phyloP scores from a whole-genome alignment of 1,140 invertebrate species.

The Hirudo medicinalis region DNA sequence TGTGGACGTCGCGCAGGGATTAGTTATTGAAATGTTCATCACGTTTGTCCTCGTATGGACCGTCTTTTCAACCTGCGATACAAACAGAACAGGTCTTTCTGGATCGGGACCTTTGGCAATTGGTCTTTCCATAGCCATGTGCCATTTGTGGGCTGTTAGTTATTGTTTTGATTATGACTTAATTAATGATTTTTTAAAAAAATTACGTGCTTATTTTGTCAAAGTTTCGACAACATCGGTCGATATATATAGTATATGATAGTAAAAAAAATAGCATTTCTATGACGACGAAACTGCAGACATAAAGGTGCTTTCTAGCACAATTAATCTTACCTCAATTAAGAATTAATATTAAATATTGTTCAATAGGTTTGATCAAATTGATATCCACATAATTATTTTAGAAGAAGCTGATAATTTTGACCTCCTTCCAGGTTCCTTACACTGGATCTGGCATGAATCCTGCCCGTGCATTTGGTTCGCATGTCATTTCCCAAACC shows the following conservation, averaged over 20 bases:
- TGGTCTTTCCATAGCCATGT: constrained; percentile 55
- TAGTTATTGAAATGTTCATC: constrained; percentile 68
- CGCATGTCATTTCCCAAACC: constrained; percentile 48
- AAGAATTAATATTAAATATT: too few relatives aligned
- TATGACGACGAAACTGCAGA: too few relatives aligned
- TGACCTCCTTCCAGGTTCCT: constrained; percentile 27
- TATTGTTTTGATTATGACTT: not conserved
- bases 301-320: too few relatives aligned
- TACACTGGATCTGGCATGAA: constrained; percentile 19
- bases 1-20: constrained; percentile 51
- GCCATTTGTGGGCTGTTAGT: constrained; percentile 54
- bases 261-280: too few relatives aligned
- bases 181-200: not conserved
- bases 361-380: too few relatives aligned
- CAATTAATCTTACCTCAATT: too few relatives aligned
- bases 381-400: too few relatives aligned
- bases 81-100: constrained; percentile 58
- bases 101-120: constrained; percentile 77
- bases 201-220: not conserved
- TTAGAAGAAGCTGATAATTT: too few relatives aligned
- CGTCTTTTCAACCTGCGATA: constrained; percentile 71
- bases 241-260: too few relatives aligned
- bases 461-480: constrained; percentile 22
- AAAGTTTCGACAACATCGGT: not conserved
- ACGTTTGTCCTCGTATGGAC: constrained; percentile 76